Percentiles rank a stretch among this genome's conserved stretches.
phyloP scores from a whole-genome alignment of 2,113 vertebrate species.

The Percopsis transmontana region DNA sequence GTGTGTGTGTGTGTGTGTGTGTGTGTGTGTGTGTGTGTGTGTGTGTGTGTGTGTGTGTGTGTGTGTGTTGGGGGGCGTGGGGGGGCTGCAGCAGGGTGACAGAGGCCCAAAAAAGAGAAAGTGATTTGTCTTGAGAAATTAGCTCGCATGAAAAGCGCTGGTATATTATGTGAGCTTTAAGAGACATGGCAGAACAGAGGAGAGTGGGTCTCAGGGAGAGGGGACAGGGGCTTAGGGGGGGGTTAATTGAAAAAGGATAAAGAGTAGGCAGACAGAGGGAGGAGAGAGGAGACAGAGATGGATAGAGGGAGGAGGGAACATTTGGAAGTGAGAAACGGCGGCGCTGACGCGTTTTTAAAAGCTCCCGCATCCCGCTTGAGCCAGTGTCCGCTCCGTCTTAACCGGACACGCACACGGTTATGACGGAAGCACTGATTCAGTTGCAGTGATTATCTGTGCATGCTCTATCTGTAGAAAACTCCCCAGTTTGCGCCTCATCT shows the following conservation, averaged over 20 bases:
- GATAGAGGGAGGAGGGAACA: slow-evolving; percentile 62
- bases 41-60: neutral
- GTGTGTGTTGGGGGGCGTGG: neutral
- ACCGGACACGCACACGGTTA: neutral
- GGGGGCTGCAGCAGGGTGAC: slow-evolving; percentile 43
- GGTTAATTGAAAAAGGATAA: slow-evolving; percentile 58
- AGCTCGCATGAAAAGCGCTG: slow-evolving; percentile 71
- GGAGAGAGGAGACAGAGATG: slow-evolving; percentile 71
- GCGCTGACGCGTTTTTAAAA: slow-evolving; percentile 47
- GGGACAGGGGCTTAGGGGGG: slow-evolving; percentile 30
- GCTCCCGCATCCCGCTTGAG: slow-evolving; percentile 13
- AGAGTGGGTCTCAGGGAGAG: neutral
- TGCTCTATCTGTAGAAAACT: no score
- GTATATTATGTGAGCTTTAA: slow-evolving; percentile 76
- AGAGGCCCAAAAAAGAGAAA: slow-evolving; percentile 64
- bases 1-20: slow-evolving; percentile 19
- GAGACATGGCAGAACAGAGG: slow-evolving; percentile 50
- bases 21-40: slow-evolving; percentile 19
- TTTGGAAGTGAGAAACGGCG: slow-evolving; percentile 46
- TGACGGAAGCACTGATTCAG: neutral
- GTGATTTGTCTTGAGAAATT: slow-evolving; percentile 71
- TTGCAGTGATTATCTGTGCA: no score
- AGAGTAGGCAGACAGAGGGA: slow-evolving; percentile 64
- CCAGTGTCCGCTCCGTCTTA: slow-evolving; percentile 10
- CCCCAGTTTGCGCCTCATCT: no score